A percentile compares a stretch with the other conserved stretches of the same genome.
Conservation (phyloP, 2,888 invertebrate species). For the Masnerella sp. region DNA sequence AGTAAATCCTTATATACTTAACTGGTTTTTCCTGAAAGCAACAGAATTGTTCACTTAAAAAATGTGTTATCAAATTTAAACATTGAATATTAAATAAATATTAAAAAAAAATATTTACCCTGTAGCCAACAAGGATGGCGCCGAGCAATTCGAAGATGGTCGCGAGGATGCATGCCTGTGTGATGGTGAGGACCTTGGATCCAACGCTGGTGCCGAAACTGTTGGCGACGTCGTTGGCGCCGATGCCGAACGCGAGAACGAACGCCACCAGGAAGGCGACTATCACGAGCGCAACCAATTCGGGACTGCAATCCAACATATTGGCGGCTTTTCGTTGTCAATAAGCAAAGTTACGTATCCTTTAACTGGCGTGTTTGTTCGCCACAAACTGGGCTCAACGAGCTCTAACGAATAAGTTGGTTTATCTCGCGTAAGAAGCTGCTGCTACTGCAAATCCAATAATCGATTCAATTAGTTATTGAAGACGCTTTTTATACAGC, state of each 20-base stretch:
- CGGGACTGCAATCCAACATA: conserved; percentile 81
- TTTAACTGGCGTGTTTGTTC: conserved; percentile 48
- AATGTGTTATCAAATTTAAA: too few species aligned
- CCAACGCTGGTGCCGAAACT: conserved; percentile 99
- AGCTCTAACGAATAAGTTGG: conserved; percentile 38
- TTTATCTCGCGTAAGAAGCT: conserved; percentile 34
- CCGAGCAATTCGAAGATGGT: conserved; percentile 98
- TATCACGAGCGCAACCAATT: conserved; percentile 90
- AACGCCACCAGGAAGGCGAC: conserved; percentile 96
- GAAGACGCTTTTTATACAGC: conserved; percentile 16
- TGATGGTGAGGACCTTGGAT: conserved; percentile 94
- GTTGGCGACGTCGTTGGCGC: conserved; percentile 99
- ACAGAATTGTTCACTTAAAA: too few species aligned
- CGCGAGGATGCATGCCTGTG: conserved; percentile 95
- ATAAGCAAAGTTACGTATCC: not conserved
- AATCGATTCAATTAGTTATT: conserved; percentile 43
- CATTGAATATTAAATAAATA: not conserved
- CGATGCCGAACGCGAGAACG: conserved; percentile 97
- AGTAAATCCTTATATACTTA: too few species aligned
- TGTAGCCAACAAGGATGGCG: conserved; percentile 87
- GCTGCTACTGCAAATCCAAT: conserved; percentile 54
- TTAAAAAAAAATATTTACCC: conserved; percentile 62
- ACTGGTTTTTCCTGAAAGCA: too few species aligned
- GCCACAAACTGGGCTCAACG: conserved; percentile 22
- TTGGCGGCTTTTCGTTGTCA: conserved; percentile 9